Conservation (phyloP, 2,797 vertebrate species). For the Oreonectes daqikongensis region DNA sequence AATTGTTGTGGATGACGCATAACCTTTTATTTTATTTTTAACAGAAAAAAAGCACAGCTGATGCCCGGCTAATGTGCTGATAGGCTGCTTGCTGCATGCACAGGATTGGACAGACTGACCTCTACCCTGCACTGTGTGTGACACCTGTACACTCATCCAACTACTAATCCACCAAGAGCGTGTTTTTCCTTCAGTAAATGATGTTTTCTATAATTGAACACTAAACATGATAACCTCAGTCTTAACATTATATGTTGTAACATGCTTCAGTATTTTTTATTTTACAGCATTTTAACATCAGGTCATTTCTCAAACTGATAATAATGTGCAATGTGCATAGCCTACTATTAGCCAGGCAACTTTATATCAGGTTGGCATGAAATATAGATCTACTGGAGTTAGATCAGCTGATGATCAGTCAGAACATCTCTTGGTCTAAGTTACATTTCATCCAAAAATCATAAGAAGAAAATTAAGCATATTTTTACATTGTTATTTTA, state of each 20-base stretch:
- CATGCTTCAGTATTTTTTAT: background rate
- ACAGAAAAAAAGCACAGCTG: conserved; percentile 84
- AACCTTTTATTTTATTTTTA: conserved; percentile 78
- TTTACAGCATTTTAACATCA: background rate
- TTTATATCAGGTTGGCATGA: background rate
- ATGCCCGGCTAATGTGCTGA: conserved; percentile 84
- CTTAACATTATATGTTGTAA: conserved; percentile 1
- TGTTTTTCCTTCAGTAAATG: conserved; percentile 40
- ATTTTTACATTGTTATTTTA: no score
- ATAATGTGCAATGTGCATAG: background rate
- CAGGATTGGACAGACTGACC: conserved; percentile 88
- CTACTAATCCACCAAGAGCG: conserved; percentile 78
- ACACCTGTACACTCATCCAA: conserved; percentile 84
- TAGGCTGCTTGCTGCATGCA: conserved; percentile 95
- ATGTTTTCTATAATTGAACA: background rate
- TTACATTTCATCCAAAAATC: no score
- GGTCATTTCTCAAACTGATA: background rate
- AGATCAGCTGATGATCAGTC: background rate
- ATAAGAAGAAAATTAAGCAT: no score
- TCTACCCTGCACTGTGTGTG: conserved; percentile 84
- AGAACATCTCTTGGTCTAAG: no score
- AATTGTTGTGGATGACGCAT: conserved; percentile 25
- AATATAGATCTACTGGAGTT: background rate
- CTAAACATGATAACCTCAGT: background rate
- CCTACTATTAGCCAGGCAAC: background rate